These are phyloP conservation scores for Amblyraja radiata DNA, from an alignment of 2,797 vertebrate species.

Conservation along the genomic window DNA sequence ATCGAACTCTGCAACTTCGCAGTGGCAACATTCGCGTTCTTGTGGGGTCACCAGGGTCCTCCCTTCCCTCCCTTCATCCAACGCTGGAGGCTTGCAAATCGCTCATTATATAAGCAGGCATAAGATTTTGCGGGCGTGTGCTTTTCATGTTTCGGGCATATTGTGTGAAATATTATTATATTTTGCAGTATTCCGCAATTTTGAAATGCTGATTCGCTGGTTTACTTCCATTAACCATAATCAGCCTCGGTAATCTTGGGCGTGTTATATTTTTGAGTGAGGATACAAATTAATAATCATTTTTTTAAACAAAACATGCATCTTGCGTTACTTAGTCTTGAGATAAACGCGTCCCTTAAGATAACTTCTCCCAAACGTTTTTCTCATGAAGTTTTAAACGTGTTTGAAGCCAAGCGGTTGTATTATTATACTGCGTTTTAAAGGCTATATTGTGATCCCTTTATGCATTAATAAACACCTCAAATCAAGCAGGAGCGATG, in stretches of 20 bases:
- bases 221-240: neutral
- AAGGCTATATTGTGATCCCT: neutral
- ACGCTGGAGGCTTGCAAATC: no score
- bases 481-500: neutral
- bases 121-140: neutral
- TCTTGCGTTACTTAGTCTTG: neutral
- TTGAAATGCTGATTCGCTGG: neutral
- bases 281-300: no score
- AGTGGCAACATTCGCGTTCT: slow-evolving; percentile 40
- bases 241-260: slow-evolving; percentile 36
- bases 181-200: no score
- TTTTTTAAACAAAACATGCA: neutral
- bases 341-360: neutral
- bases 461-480: neutral
- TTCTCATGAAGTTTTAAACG: neutral
- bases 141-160: neutral
- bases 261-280: slow-evolving; percentile 30
- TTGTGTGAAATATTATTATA: neutral
- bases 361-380: neutral
- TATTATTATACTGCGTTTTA: neutral
- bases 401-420: neutral
- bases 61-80: slow-evolving; percentile 31
- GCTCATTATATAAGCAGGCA: neutral
- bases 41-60: slow-evolving; percentile 44
- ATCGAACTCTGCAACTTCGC: slow-evolving; percentile 28